Conservation (phyloP, 2,113 vertebrate genomes). For the Columba janthina region DNA sequence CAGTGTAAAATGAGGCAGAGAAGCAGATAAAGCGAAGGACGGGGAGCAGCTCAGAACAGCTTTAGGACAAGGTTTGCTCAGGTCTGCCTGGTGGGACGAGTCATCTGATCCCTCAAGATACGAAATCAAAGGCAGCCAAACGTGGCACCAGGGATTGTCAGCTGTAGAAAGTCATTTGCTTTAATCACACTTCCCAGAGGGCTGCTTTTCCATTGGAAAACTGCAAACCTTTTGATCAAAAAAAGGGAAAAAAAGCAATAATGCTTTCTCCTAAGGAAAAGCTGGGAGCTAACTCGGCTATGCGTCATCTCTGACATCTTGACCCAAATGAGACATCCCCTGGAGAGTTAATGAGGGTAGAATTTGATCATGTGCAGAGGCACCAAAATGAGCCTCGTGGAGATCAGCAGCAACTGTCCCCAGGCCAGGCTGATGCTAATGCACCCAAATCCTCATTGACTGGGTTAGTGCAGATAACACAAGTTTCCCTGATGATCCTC, state of each 20-base stretch:
- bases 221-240: constrained; percentile 15
- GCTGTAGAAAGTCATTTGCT: background rate
- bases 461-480: rapidly evolving
- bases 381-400: background rate
- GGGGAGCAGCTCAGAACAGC: background rate
- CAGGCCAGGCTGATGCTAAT: background rate
- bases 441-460: background rate
- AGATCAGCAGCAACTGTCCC: background rate
- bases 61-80: background rate
- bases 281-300: background rate
- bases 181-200: constrained; percentile 42
- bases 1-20: background rate
- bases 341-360: background rate
- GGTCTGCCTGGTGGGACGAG: background rate
- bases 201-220: background rate
- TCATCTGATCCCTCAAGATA: background rate
- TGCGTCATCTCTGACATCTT: background rate
- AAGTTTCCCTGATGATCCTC: background rate
- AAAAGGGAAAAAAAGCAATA: background rate
- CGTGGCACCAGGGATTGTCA: background rate
- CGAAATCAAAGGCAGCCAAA: constrained; percentile 46
- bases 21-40: background rate
- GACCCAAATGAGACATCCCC: constrained; percentile 11
- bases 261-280: background rate
- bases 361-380: background rate